Base-by-base conservation (phyloP, 2,113 vertebrate genomes). In the Aspiorhynchus laticeps region DNA sequence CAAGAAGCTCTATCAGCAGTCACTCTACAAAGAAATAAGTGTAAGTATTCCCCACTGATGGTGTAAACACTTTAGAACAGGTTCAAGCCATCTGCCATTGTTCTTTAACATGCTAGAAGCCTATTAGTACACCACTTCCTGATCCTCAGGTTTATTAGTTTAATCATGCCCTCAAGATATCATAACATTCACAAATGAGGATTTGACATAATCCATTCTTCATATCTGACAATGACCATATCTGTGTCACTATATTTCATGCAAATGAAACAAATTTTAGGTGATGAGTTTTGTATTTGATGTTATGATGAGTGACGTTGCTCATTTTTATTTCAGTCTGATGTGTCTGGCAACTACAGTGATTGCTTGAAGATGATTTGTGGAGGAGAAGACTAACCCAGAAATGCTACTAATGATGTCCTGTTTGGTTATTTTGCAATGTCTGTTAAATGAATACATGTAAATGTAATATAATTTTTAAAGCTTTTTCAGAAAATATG, bases 11-110 rank as follows among this genome's bases (percentile, higher is more conserved):
- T 95, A 91, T 74, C 76, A 93, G 12, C 59, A 87, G 33, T 96
- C 96, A 1, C 91, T 97, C 9, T 65, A 91, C 86, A 94, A 95
- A 14, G 92, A 91, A 73, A 93, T 97, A 41, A 79, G 93, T 90
- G 96, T 97, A 85, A 94, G 94, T 82, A 28, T 14, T 41, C n/a
- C n/a, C 9, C 8, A 48, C 0, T 77, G 7, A 83, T 67, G 7
- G 38, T 48, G 14, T 65, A 43, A 43, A 43, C 14, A 43, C n/a
- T 43, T 75, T 0, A 75, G 24, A 11, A 76, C 6, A 76, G 5
- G 36, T 43, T 28, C n/a, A 76, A 2, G 3, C n/a, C 43, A 77
- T 77, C 43, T 77, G 33, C 41, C 43, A 46, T 48, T 41, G 14
- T 48, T 77, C 74, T 48, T 17, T 77, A 0, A 48, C 17, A 15